A percentile compares a stretch with the other conserved stretches of the same genome.
Evolutionary conservation across 2,888 invertebrate species (phyloP).

Genomic region (Punctoribates punctum): DNA sequence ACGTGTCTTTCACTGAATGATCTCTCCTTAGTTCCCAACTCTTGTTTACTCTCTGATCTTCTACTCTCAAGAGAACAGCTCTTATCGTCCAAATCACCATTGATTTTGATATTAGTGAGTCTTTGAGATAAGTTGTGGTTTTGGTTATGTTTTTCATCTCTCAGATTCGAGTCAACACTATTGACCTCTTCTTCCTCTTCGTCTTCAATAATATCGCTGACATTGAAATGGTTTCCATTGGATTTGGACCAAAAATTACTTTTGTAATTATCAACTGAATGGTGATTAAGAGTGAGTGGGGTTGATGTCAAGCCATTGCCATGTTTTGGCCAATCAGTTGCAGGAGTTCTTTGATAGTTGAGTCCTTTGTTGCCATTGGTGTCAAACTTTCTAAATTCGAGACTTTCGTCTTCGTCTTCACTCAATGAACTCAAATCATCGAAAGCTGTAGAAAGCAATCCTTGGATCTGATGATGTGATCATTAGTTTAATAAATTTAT

Average conservation of each 20-base stretch:
- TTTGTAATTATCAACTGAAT: constrained; percentile 45
- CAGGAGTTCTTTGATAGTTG: neutral
- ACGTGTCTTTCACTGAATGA: constrained; percentile 16
- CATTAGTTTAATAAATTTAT: neutral
- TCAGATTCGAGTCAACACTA: constrained; percentile 55
- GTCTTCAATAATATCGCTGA: constrained; percentile 45
- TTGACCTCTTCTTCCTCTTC: constrained; percentile 51
- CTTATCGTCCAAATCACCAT: neutral
- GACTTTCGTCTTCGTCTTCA: constrained; percentile 14
- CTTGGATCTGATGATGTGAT: constrained; percentile 23
- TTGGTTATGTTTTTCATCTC: constrained; percentile 59
- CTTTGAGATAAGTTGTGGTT: neutral
- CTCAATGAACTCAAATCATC: constrained; percentile 35
- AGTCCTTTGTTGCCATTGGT: neutral
- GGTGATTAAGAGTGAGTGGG: neutral
- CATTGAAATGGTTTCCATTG: constrained; percentile 47
- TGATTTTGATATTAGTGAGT: neutral
- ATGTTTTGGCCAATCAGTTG: neutral
- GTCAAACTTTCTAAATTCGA: constrained; percentile 4
- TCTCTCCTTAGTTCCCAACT: neutral
- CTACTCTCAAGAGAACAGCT: neutral
- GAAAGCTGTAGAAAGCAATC: constrained; percentile 28
- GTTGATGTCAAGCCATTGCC: constrained; percentile 12
- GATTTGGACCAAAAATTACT: constrained; percentile 43
- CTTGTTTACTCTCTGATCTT: neutral